phyloP scores from a whole-genome alignment of 2,113 vertebrate genomes.

The Microtus ochrogaster region DNA sequence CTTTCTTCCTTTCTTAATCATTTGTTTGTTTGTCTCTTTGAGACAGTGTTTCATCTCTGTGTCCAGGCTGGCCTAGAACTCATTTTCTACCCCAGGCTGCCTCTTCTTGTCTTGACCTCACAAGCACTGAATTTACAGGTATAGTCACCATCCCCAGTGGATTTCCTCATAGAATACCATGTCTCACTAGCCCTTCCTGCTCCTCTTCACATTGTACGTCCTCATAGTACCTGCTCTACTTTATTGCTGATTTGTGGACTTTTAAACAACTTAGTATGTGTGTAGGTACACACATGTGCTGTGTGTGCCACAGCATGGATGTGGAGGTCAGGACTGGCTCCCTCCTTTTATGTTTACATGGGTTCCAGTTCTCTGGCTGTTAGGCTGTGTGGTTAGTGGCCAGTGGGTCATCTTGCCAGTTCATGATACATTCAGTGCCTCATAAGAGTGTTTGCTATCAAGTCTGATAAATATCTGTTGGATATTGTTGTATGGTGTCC shows the following conservation, averaged over 20 bases:
- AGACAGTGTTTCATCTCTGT: not conserved
- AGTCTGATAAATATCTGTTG: constrained; percentile 14
- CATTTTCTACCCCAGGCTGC: not conserved
- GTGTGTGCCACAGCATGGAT: not conserved
- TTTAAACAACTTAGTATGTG: not conserved
- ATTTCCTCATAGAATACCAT: not conserved
- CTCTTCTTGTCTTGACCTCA: not conserved
- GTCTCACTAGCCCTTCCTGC: not conserved
- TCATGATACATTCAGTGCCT: not conserved
- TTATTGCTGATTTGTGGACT: not conserved
- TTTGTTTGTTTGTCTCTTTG: not conserved
- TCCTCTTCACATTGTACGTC: not conserved
- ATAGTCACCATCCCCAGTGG: not conserved
- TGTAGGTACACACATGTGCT: not conserved
- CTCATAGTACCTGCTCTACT: not conserved
- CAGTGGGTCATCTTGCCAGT: not conserved
- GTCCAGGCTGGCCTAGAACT: not conserved
- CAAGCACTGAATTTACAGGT: not conserved
- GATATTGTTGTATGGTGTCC: not conserved
- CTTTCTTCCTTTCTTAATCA: not conserved
- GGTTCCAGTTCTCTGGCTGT: not conserved
- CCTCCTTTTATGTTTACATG: not conserved
- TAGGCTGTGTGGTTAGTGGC: not conserved
- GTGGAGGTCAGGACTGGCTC: not conserved
- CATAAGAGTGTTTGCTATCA: not conserved